Base-by-base conservation (phyloP, 2,113 vertebrate species). In the Saguinus imperator region DNA sequence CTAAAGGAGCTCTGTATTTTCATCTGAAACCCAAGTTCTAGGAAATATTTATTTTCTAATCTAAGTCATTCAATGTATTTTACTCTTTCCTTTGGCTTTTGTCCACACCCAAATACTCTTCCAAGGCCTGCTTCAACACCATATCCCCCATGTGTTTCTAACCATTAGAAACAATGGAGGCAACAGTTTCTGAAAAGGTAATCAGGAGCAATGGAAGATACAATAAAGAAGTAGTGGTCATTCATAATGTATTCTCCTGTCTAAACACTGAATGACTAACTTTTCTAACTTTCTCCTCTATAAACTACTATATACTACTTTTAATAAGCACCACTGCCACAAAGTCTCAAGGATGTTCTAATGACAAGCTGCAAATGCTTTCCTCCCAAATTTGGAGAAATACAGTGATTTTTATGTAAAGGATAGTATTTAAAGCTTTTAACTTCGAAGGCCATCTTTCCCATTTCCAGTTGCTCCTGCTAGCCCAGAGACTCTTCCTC, bases 1-100 rank as follows among this genome's bases (percentile, higher is more conserved):
- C 23, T 57, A 40, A 8, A 23, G 37, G 6, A 80, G 10, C 48
- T 84, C 43, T 91, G 14, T 5, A 29, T 50, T 66, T 61, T 13
- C 29, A 57, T 45, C 45, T 29, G 83, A 10, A 93, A 64, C 37
- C 55, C 70, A 80, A n/a, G 81, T 37, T 40, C 70, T 76, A 29
- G 25, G n/a, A 95, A 86, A 92, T 68, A 68, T 68, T n/a, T 35
- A 68, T 68, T 68, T 89, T 94, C 57, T 75, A 73, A 77, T 35
- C 23, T 27, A 68, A 91, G 45, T 58, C 17, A 29, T 57, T 57
- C n/a, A 58, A 32, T 50, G 32, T 80, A 80, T 50, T n/a, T 80
- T 50, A 40, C 11, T n/a, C 3, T 76, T 45, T 87, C 80, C 66
- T 92, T 61, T 89, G 27, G 35, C 14, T 92, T 70, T 18, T 50